phyloP scores from a whole-genome alignment of 2,113 vertebrate species.

The Chloroceryle aenea region DNA sequence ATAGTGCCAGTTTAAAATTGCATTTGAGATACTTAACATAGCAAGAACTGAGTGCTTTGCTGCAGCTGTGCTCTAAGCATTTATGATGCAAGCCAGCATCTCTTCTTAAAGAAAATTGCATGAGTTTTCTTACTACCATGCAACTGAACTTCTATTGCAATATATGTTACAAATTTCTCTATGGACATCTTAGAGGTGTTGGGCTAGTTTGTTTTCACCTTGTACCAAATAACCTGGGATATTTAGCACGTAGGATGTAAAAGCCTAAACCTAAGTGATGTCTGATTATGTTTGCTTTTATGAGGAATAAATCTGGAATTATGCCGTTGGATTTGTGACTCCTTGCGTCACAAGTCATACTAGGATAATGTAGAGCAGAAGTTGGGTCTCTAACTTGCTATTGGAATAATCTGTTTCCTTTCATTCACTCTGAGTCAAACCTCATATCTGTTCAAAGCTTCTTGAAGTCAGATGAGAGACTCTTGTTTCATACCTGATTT shows the following conservation, averaged over 20 bases:
- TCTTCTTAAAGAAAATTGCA: not conserved
- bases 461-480: not conserved
- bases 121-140: not conserved
- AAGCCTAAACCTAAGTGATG: constrained; percentile 10
- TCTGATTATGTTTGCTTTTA: not conserved
- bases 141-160: not conserved
- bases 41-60: not conserved
- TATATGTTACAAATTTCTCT: not conserved
- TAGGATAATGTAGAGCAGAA: not conserved
- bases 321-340: not conserved
- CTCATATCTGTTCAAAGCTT: not conserved
- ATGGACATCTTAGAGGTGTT: not conserved
- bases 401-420: not conserved
- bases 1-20: not conserved
- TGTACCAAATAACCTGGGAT: not conserved
- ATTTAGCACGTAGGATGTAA: not conserved
- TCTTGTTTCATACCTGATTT: not conserved
- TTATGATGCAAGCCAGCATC: not conserved
- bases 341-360: not conserved
- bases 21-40: not conserved
- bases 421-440: not conserved
- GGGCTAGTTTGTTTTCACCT: not conserved
- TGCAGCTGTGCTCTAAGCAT: constrained; percentile 9
- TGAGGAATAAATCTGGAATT: not conserved
- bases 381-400: not conserved